Evolutionary conservation across 1,140 invertebrate genomes (phyloP), one percentile per base, ranked within the genome.

Genomic region (Neodiprion lecontei): DNA sequence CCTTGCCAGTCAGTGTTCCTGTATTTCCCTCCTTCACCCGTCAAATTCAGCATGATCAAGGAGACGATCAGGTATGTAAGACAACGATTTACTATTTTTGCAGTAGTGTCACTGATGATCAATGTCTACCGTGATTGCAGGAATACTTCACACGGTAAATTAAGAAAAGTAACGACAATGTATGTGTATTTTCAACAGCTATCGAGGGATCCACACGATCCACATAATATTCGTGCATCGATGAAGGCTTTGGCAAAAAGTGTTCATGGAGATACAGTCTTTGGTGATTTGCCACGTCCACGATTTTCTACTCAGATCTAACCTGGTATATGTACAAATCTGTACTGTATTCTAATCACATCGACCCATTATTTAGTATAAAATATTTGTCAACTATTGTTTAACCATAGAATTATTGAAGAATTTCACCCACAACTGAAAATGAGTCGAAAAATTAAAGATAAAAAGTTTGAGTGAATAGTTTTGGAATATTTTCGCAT

Each of bases 181-280:
- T 40, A 40, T 40, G 28, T 40, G 28, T 12, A 17, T 61, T 61
- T 61, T 61, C 48, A n/a, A 67, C 69, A 86, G 85, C 70, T 83
- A 17, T 81, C 85, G 72, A 79, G 77, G 69, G 79, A 85, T 78
- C 84, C 84, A 21, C 78, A 82, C 14, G 85, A 86, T 82, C 89
- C 91, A 65, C 85, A 91, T 72, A 94, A 96, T 81, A 96, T 97
- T 81, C 94, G 95, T 77, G 95, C 95, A 61, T 95, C 94, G 81
- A 96, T 97, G 79, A 94, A 95, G 86, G 95, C 95, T 23, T 85
- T 97, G 78, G 95, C 95, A 61, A 93, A 94, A 79, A 96, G 95
- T 80, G 94, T 96, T 67, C 94, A 95, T 86, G 95, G 94, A 77
- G 94, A 95, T 87, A 88, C 91, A 49, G 93, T 95, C 76, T 96